phyloP scores from a whole-genome alignment of 2,797 vertebrate genomes.

The Trematomus bernacchii region DNA sequence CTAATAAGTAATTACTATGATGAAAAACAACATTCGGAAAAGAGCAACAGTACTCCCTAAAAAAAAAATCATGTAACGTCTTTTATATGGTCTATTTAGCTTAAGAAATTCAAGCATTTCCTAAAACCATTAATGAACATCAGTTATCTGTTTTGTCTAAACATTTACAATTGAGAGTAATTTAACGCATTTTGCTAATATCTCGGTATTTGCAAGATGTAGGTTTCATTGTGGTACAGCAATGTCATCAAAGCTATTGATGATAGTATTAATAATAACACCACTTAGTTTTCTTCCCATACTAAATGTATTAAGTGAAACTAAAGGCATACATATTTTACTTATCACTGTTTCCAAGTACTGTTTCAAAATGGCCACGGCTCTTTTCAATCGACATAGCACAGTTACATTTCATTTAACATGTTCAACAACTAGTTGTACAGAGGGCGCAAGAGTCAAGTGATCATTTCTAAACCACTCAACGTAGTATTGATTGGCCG shows the following conservation, averaged over 20 bases:
- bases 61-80: not conserved
- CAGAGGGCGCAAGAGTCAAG: not conserved
- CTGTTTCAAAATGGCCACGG: not conserved
- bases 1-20: not conserved
- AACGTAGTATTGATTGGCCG: not conserved
- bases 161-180: no score
- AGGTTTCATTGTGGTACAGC: not conserved
- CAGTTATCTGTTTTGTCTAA: not conserved
- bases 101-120: not conserved
- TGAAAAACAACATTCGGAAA: not conserved
- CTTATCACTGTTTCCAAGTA: not conserved
- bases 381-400: not conserved
- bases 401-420: not conserved
- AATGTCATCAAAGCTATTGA: not conserved
- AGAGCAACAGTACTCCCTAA: not conserved
- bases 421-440: not conserved
- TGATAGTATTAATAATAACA: not conserved
- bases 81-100: not conserved
- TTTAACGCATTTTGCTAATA: no score
- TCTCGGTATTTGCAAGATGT: no score
- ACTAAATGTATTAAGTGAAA: not conserved
- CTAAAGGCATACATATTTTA: not conserved
- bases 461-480: conserved; percentile 15
- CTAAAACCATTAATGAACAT: not conserved
- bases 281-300: not conserved